Conservation (phyloP, 2,888 invertebrate genomes). For the Brachyptera putata region DNA sequence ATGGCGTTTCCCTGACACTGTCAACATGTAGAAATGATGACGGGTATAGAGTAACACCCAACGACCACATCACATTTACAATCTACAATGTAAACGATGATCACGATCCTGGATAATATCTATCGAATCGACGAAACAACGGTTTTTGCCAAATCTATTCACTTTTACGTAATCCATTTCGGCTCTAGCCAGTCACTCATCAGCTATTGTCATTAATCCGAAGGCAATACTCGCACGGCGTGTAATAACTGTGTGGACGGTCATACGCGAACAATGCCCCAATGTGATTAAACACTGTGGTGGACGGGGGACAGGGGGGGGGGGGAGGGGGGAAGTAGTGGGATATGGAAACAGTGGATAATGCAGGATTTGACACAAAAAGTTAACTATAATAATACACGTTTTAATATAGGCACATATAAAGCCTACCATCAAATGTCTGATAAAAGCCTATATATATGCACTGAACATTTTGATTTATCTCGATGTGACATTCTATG, state of each 20-base stretch:
- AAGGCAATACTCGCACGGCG: slow-evolving; percentile 31
- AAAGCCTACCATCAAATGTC: slow-evolving; percentile 10
- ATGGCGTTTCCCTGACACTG: no score
- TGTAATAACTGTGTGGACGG: slow-evolving; percentile 31
- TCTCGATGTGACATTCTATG: slow-evolving; percentile 28
- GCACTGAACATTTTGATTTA: slow-evolving; percentile 22
- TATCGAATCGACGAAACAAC: no score
- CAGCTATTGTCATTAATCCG: slow-evolving; percentile 33
- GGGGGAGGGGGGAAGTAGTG: background rate
- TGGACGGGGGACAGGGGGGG: background rate
- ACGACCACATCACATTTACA: no score
- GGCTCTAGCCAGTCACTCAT: no score
- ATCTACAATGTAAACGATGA: no score
- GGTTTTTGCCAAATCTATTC: no score
- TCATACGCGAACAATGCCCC: slow-evolving; percentile 30
- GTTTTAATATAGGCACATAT: slow-evolving; percentile 9
- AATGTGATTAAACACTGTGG: slow-evolving; percentile 26
- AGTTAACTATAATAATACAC: background rate
- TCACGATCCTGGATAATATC: no score
- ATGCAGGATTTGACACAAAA: background rate
- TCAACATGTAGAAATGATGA: no score
- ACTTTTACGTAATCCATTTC: no score
- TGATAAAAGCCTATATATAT: slow-evolving; percentile 28
- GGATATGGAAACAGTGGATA: background rate
- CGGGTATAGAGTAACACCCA: no score